A percentile compares a stretch with the other conserved stretches of the same genome.
These are phyloP conservation scores for Panurus biarmicus DNA, from an alignment of 2,113 vertebrate species.

Conservation along the genomic window DNA sequence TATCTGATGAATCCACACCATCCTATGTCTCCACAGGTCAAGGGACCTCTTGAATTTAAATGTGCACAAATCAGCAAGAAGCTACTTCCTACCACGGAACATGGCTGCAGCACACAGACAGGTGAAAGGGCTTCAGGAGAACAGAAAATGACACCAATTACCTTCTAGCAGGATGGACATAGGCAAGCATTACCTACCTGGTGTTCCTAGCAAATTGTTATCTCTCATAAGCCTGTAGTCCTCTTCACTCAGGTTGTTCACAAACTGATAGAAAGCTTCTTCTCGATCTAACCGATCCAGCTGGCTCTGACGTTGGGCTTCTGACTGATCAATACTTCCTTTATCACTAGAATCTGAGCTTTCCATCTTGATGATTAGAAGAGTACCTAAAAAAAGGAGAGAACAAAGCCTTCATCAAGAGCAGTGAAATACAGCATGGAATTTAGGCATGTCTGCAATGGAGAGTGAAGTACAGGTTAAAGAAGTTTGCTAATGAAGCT, in stretches of 20 bases:
- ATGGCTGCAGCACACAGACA: background rate
- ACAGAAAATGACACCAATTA: background rate
- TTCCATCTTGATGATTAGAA: constrained; percentile 82
- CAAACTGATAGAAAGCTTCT: constrained; percentile 98
- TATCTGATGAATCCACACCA: background rate
- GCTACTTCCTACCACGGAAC: background rate
- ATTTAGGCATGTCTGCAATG: background rate
- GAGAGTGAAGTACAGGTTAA: background rate
- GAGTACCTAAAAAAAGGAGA: constrained; percentile 59
- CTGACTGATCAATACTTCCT: constrained; percentile 84
- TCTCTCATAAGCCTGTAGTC: constrained; percentile 99
- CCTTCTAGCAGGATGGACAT: background rate
- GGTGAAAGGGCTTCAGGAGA: background rate
- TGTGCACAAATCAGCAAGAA: background rate
- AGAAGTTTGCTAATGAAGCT: background rate
- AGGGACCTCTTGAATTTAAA: background rate
- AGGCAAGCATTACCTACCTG: constrained; percentile 74
- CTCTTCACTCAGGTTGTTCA: constrained; percentile 96
- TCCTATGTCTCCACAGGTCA: background rate
- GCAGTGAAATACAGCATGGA: background rate
- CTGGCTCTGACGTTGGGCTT: constrained; percentile 89
- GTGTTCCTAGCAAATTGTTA: constrained; percentile 95
- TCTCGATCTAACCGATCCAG: constrained; percentile 90
- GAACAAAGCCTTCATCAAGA: background rate
- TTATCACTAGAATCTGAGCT: constrained; percentile 88